phyloP scores from a whole-genome alignment of 2,113 vertebrate species.

The Podocnemis expansa region DNA sequence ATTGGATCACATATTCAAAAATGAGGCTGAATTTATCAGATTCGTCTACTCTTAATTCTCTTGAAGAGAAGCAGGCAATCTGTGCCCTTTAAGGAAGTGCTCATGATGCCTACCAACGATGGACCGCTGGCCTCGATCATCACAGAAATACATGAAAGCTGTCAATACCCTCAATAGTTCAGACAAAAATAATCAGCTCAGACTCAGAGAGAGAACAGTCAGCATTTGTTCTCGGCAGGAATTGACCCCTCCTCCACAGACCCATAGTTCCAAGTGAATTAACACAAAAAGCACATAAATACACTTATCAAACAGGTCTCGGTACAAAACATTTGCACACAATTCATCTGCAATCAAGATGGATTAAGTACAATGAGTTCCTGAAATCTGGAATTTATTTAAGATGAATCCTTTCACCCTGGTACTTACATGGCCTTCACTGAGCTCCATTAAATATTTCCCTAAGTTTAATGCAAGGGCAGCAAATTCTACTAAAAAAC shows the following conservation, averaged over 20 bases:
- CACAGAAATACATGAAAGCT: background rate
- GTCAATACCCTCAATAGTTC: background rate
- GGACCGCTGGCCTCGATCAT: background rate
- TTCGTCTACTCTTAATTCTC: background rate
- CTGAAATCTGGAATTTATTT: background rate
- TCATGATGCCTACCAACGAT: background rate
- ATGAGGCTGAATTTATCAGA: background rate
- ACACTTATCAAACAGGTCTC: background rate
- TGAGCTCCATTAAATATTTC: background rate
- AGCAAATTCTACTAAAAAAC: background rate
- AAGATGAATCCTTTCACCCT: background rate
- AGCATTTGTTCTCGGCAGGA: background rate
- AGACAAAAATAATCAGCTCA: background rate
- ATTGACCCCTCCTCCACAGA: background rate
- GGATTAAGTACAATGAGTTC: background rate
- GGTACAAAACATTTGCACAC: background rate
- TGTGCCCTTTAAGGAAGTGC: background rate
- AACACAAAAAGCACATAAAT: background rate
- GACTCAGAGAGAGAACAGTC: fast-evolving
- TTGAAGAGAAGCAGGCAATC: background rate
- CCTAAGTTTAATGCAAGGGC: background rate
- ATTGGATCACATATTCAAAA: background rate
- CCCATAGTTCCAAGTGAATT: background rate
- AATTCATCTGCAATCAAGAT: background rate
- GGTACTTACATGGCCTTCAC: background rate